Evolutionary conservation across 2,797 vertebrate species (phyloP).

Genomic region (Threskiornis aethiopicus): DNA sequence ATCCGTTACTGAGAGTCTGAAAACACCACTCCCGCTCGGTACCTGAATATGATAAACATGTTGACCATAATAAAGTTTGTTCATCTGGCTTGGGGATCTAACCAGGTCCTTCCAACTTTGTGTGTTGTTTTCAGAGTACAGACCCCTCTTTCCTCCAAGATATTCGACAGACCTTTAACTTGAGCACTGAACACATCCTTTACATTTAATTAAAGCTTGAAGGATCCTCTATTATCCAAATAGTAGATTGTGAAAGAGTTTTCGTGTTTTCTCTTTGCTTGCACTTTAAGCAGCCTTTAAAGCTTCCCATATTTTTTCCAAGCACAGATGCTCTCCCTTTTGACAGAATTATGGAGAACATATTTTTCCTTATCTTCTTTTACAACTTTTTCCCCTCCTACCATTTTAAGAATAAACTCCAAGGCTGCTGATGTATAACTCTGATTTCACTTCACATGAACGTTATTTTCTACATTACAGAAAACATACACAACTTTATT

Average conservation of each 20-base stretch:
- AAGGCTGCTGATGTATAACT: background rate
- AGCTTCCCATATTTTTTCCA: background rate
- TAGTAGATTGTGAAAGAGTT: background rate
- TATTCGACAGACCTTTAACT: constrained; percentile 1
- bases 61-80: constrained; percentile 43
- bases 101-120: constrained; percentile 17
- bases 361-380: constrained; percentile 16
- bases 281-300: constrained; percentile 8
- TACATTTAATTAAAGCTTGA: constrained; percentile 57
- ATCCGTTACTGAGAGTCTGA: constrained; percentile 29
- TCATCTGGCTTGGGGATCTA: constrained; percentile 18
- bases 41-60: constrained; percentile 56
- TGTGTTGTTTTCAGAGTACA: constrained; percentile 32
- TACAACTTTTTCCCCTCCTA: background rate
- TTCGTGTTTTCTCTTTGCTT: background rate
- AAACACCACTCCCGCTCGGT: constrained; percentile 23
- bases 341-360: constrained; percentile 24
- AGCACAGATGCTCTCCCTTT: background rate
- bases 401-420: background rate
- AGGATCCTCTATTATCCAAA: background rate
- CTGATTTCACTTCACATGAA: background rate
- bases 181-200: constrained; percentile 33
- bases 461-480: background rate
- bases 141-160: constrained; percentile 12
- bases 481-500: background rate